A percentile compares a stretch with the other conserved stretches of the same genome.
Evolutionary conservation across 35 echinoderm and acorn worm species (phyloP).

Genomic region (Apostichopus californicus): DNA sequence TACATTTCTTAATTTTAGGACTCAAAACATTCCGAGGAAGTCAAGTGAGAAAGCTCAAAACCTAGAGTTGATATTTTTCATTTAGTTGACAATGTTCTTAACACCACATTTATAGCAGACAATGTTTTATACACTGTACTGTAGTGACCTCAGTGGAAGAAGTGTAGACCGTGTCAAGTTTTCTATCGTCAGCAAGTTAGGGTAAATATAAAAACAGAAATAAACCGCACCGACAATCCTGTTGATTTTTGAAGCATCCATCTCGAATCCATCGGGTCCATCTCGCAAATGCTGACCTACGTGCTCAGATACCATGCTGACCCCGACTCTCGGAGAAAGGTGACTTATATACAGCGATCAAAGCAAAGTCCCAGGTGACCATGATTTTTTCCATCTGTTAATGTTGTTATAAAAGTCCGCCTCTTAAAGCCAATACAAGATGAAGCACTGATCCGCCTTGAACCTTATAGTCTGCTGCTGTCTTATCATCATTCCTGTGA

Average conservation of each 20-base stretch:
- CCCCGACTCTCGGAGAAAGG: neutral
- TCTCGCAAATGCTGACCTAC: neutral
- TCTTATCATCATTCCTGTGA: constrained; percentile 96
- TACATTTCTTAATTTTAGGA: no score
- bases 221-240: no score
- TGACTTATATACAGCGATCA: neutral
- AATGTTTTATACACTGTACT: no score
- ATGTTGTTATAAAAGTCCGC: constrained; percentile 57
- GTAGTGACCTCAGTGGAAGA: neutral
- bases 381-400: constrained; percentile 6
- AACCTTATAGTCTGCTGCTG: constrained; percentile 96
- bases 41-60: no score
- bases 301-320: neutral
- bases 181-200: no score
- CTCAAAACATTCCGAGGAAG: no score
- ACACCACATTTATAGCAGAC: no score
- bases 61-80: no score
- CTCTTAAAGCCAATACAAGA: constrained; percentile 90
- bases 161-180: neutral
- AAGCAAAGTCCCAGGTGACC: neutral
- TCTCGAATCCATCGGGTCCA: neutral
- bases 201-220: no score
- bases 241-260: neutral
- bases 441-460: constrained; percentile 97
- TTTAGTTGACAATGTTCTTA: no score